Evolutionary conservation across 2,113 vertebrate species (phyloP).

Genomic region (Danionella cerebrum): DNA sequence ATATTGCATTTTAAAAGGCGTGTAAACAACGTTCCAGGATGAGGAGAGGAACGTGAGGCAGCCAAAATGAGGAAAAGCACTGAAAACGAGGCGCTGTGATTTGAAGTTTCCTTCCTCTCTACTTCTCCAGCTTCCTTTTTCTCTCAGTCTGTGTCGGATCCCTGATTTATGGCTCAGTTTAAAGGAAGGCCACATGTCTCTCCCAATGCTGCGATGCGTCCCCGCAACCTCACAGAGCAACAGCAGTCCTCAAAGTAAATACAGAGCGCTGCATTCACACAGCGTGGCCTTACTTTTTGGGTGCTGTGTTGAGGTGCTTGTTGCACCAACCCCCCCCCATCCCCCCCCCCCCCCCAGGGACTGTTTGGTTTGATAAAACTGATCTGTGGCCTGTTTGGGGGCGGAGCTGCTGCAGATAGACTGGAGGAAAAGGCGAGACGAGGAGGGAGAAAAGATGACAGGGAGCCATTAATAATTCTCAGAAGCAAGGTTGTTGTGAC

Average conservation of each 20-base stretch:
- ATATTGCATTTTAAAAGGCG: constrained; percentile 29
- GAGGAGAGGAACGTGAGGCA: constrained; percentile 17
- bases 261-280: constrained; percentile 19
- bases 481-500: constrained; percentile 64
- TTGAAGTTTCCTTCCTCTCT: constrained; percentile 17
- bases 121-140: background rate
- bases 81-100: constrained; percentile 27
- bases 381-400: constrained; percentile 2
- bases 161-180: constrained; percentile 81
- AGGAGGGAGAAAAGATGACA: constrained; percentile 58
- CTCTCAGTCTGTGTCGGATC: constrained; percentile 46
- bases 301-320: background rate
- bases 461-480: constrained; percentile 70
- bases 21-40: constrained; percentile 8
- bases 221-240: constrained; percentile 54
- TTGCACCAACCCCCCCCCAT: too few relatives aligned
- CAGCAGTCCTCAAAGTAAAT: constrained; percentile 44
- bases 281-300: background rate
- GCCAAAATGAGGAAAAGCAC: constrained; percentile 26
- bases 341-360: too few relatives aligned
- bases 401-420: constrained; percentile 11
- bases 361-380: background rate
- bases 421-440: constrained; percentile 25
- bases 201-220: constrained; percentile 72
- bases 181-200: constrained; percentile 75